Conservation (phyloP, 1,140 invertebrate genomes). For the Eulimnadia texana region DNA sequence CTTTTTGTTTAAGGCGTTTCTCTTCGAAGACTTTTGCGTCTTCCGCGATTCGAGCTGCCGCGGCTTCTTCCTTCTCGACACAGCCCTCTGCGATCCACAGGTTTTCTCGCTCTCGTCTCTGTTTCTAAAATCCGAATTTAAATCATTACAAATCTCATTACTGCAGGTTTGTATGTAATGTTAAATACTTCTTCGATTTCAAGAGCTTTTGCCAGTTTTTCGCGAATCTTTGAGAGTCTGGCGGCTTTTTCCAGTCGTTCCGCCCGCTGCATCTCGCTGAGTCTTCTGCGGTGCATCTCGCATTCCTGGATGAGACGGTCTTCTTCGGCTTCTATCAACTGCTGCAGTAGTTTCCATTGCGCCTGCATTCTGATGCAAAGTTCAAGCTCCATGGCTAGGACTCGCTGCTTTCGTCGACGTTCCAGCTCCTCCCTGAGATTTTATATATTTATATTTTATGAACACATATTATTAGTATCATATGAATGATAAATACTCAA, state of each 20-base stretch:
- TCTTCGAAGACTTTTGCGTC: neutral
- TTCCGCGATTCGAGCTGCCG: neutral
- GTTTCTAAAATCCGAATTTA: neutral
- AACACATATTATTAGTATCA: neutral
- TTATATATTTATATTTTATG: neutral
- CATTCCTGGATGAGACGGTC: constrained; percentile 8
- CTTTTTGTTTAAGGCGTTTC: neutral
- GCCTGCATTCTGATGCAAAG: constrained; percentile 5
- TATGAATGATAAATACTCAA: too few relatives aligned
- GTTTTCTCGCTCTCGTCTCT: neutral
- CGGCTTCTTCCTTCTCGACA: neutral
- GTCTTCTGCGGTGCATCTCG: neutral
- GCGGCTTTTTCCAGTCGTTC: constrained; percentile 6
- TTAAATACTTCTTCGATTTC: constrained; percentile 5
- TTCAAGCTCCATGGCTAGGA: constrained; percentile 7
- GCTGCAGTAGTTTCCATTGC: constrained; percentile 10
- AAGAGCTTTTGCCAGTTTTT: constrained; percentile 1
- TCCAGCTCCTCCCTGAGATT: neutral
- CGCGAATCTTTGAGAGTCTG: neutral
- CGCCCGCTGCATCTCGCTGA: constrained; percentile 5
- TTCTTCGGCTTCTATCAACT: constrained; percentile 12
- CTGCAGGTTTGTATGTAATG: too few relatives aligned
- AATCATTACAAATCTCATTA: neutral
- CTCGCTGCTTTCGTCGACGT: constrained; percentile 1
- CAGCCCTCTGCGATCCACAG: neutral